A percentile compares a stretch with the other conserved stretches of the same genome.
Evolutionary conservation across 2,888 invertebrate species (phyloP).

Genomic region (Chouioia cunea): DNA sequence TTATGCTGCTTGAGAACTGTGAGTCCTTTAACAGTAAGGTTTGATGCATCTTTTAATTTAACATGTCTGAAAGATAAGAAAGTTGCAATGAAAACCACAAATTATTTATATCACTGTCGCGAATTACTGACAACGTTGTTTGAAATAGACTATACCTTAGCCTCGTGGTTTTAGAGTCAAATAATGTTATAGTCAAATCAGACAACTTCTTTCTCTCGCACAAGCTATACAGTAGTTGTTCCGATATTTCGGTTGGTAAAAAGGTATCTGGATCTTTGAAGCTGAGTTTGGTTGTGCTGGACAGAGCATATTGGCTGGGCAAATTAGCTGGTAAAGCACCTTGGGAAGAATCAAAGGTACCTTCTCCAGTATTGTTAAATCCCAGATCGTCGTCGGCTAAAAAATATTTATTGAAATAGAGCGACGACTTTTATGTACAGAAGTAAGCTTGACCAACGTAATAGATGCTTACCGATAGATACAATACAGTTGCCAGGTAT

Average conservation of each 20-base stretch:
- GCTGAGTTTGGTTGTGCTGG: constrained; percentile 60
- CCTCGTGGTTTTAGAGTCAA: constrained; percentile 73
- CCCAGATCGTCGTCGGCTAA: constrained; percentile 46
- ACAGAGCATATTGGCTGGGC: constrained; percentile 50
- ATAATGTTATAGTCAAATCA: constrained; percentile 75
- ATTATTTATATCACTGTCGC: constrained; percentile 2
- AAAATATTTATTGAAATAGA: constrained; percentile 14
- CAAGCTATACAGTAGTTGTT: constrained; percentile 72
- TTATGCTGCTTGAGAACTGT: constrained; percentile 75
- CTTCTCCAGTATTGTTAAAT: constrained; percentile 41
- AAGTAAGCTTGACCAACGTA: background rate
- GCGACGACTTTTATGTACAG: constrained; percentile 3
- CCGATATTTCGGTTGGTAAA: constrained; percentile 73
- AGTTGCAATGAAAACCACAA: background rate
- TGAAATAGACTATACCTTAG: constrained; percentile 66
- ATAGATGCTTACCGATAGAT: constrained; percentile 45
- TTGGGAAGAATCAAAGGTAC: constrained; percentile 47
- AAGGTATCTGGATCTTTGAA: constrained; percentile 73
- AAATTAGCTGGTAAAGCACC: constrained; percentile 47
- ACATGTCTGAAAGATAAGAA: constrained; percentile 68
- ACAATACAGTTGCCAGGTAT: constrained; percentile 54
- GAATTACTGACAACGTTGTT: too few relatives aligned
- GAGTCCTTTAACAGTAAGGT: constrained; percentile 73
- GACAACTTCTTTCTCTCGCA: constrained; percentile 73
- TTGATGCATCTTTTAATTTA: constrained; percentile 73